Conservation (phyloP, 2,113 vertebrate species). For the Rhea pennata region DNA sequence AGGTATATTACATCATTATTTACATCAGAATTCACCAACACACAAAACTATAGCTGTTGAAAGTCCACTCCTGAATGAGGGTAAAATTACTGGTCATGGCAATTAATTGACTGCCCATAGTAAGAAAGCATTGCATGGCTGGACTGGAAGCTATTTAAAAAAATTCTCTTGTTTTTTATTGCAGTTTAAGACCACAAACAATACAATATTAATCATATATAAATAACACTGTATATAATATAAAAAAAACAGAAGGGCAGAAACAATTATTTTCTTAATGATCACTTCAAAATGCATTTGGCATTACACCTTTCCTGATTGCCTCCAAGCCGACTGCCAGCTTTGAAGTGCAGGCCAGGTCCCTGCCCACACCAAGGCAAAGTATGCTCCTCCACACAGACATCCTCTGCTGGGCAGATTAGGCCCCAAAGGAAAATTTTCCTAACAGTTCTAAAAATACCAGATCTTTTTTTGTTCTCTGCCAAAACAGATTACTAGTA, state of each 20-base stretch:
- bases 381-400: not conserved
- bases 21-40: not conserved
- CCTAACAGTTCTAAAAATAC: slow-evolving; percentile 4
- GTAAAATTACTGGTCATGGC: not conserved
- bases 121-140: not conserved
- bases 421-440: not conserved
- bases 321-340: not conserved
- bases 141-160: not conserved
- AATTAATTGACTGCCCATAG: not conserved
- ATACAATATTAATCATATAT: not conserved
- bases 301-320: not conserved
- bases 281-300: not conserved
- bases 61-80: not conserved
- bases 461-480: not conserved
- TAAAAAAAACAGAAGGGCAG: not conserved
- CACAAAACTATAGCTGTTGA: not conserved
- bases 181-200: not conserved
- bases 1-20: not conserved
- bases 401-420: not conserved
- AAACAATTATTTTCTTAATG: not conserved
- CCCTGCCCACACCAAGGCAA: not conserved
- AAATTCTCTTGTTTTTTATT: not conserved
- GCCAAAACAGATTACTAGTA: slow-evolving; percentile 1
- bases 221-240: not conserved
- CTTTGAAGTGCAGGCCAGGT: not conserved